Conservation (phyloP, 1,140 invertebrate genomes). For the Geopemphigus sp. region DNA sequence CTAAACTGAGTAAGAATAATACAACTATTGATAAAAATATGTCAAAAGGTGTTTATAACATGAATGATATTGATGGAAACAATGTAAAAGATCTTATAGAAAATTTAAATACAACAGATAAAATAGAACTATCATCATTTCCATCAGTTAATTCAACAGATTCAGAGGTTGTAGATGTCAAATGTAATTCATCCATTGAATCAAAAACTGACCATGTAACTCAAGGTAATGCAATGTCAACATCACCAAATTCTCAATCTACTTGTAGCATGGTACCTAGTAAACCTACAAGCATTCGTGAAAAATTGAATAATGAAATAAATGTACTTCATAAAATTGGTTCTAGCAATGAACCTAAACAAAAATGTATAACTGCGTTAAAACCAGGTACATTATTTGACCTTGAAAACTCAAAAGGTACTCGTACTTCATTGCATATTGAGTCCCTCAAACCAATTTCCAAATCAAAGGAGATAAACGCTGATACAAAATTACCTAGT, state of each 20-base stretch:
- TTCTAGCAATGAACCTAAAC: not conserved
- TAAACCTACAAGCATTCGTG: not conserved
- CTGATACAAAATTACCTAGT: too few relatives aligned
- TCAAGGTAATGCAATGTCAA: not conserved
- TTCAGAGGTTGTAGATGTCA: not conserved
- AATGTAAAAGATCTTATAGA: constrained; percentile 20
- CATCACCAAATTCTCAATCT: not conserved
- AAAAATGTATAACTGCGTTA: constrained; percentile 18
- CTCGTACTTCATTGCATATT: constrained; percentile 9
- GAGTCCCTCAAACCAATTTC: constrained; percentile 17
- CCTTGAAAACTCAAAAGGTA: constrained; percentile 23
- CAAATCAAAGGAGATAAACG: not conserved
- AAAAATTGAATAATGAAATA: not conserved
- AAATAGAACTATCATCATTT: not conserved
- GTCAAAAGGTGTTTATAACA: constrained; percentile 5
- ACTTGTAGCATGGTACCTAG: not conserved
- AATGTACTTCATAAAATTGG: not conserved
- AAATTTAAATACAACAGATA: not conserved
- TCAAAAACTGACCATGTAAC: not conserved
- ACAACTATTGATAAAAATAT: not conserved
- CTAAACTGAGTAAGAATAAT: not conserved
- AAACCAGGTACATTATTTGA: constrained; percentile 36
- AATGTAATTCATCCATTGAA: not conserved
- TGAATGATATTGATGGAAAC: constrained; percentile 31
- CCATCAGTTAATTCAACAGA: not conserved